phyloP scores from a whole-genome alignment of 2,797 vertebrate genomes.

The Galagoides demidoff region DNA sequence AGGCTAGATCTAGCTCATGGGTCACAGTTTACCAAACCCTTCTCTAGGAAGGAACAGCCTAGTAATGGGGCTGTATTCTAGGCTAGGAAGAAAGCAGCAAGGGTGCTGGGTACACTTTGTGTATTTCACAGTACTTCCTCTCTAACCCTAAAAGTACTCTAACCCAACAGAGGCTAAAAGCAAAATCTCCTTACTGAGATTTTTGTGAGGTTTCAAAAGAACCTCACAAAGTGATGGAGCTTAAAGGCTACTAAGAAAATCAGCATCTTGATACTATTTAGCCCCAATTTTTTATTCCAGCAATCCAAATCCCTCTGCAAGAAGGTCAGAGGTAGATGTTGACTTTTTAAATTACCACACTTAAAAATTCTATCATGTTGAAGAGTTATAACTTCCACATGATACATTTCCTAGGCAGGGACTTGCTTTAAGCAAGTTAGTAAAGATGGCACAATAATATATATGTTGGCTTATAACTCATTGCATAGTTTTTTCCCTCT shows the following conservation, averaged over 20 bases:
- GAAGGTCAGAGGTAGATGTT: background rate
- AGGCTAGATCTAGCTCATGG: background rate
- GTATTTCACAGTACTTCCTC: background rate
- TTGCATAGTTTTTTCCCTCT: background rate
- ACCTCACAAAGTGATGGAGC: background rate
- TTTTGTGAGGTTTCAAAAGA: background rate
- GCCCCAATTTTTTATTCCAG: background rate
- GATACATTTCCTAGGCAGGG: background rate
- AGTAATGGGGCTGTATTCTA: background rate
- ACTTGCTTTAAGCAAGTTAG: background rate
- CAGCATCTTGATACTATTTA: background rate
- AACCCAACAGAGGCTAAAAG: background rate
- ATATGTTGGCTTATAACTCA: background rate
- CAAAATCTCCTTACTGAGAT: background rate
- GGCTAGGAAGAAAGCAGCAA: background rate
- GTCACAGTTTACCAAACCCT: background rate
- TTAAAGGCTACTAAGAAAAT: background rate
- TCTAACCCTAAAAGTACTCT: background rate
- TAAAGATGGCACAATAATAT: background rate
- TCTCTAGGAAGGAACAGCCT: background rate
- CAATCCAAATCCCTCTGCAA: background rate
- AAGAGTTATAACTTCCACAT: background rate
- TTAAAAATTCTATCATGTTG: slow-evolving; percentile 4
- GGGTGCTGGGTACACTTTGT: background rate
- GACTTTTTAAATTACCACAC: background rate